Evolutionary conservation across 2,888 invertebrate species (phyloP), one percentile per base, ranked within the genome.

Genomic region (Icerya purchasi): DNA sequence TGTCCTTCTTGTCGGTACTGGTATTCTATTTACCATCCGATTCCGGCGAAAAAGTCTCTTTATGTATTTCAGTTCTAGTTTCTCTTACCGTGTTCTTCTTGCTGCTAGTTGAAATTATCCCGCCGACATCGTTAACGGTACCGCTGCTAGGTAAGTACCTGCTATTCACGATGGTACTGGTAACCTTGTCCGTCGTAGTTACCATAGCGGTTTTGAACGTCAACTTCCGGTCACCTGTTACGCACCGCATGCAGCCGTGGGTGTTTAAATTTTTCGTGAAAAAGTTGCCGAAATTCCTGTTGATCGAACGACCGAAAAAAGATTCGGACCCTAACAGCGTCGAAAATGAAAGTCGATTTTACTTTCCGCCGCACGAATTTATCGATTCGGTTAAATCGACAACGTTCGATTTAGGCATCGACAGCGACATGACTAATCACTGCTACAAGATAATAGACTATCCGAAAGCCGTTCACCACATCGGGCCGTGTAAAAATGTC

Each of bases 21-120:
- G 96, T 96, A 64, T 97, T 97, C 76, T 97, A 97, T 74, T 76
- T 97, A 67, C 97, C 97, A 62, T 91, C 92, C 65, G 94, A 96
- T 75, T 92, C 92, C 57, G 96, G 96, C 65, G 96, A 97, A 75
- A 96, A 96, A 74, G 91, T 96, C 68, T 93, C 94, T 63, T 81
- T 97, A 65, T 93, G 93, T 73, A 91, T 92, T 69, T 91, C 90
- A 65, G 91, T 92, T 71, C 78, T 92, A 63, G 82, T 92, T 60
- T 92, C 92, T 66, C 76, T 92, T 70, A 92, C 91, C 69, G 91
- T 92, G 77, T 92, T 92, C 78, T 91, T 92, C 77, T 78, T 92
- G 69, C 78, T 92, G 67, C 77, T 93, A 71, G 90, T 87, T 69
- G 92, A 92, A 76, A 92, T 91, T 71, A 92, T 92, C 72, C 92